These are phyloP conservation scores for Anabacerthia variegaticeps DNA, from an alignment of 2,797 vertebrate genomes.

Conservation along the genomic window DNA sequence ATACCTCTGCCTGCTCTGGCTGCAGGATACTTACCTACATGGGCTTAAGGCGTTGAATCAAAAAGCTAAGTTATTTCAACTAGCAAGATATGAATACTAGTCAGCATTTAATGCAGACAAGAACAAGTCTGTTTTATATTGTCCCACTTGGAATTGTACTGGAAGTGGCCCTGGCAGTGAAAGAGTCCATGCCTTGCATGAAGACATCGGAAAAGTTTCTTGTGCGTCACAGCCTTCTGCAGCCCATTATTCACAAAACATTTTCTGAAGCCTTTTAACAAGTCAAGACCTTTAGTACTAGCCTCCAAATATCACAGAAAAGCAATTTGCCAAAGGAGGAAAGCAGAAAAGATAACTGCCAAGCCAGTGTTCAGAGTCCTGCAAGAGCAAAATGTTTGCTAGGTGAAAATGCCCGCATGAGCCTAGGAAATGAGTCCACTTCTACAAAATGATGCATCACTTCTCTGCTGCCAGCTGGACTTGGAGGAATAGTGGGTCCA, in stretches of 20 bases:
- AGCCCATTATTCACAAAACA: background rate
- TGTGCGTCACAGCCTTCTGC: background rate
- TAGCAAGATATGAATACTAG: background rate
- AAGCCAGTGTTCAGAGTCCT: background rate
- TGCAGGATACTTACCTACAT: fast-evolving
- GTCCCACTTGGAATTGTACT: background rate
- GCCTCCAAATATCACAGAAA: background rate
- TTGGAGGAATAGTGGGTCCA: background rate
- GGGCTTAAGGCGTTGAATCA: background rate
- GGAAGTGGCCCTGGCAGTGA: background rate
- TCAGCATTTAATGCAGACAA: background rate
- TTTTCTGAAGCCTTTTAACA: background rate
- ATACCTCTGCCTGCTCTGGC: background rate
- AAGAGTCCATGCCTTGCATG: background rate
- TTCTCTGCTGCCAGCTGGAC: background rate
- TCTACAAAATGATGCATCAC: background rate
- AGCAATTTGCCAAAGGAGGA: background rate
- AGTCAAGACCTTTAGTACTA: background rate
- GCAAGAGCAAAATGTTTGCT: background rate
- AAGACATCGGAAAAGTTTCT: background rate
- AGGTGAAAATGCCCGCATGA: background rate
- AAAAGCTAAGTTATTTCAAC: background rate
- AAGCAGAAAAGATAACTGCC: background rate
- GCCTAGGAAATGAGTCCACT: background rate
- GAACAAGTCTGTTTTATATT: background rate